Evolutionary conservation across 2,888 invertebrate genomes (phyloP), one percentile per base, ranked within the genome.

Genomic region (Leptinotarsa haldemani): DNA sequence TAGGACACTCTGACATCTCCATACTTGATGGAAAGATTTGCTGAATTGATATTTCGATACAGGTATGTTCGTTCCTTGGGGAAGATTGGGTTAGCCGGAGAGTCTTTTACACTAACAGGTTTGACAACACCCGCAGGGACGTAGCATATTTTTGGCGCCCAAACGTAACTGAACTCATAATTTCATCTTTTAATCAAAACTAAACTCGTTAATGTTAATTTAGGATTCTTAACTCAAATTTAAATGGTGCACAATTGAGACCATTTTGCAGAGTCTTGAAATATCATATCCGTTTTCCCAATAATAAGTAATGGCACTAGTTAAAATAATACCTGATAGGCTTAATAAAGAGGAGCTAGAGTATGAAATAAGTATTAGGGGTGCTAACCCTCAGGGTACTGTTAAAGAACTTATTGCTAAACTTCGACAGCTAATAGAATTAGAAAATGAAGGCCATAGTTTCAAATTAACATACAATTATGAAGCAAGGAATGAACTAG

Each of bases 341-440:
- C 18, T 53, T 18, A 53, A 53, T 18, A 53, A 53, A 53, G 53
- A 53, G 9, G 53, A 53, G 53, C 53, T 53, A 18, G 53, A 53
- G 18, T 18, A 53, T 53, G 18, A 53, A 53, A 53, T 53, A 53
- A 53, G 18, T 18, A 18, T 53, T 16, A 52, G 52, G n/a, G 52
- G 52, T 52, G 52, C 52, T n/a, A 52, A 16, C 15, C 16, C 52
- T 52, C 52, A 53, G 18, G 53, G 53, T 18, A 53, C 53, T 53
- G 53, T 53, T 18, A 53, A 53, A 53, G 18, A 53, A 53, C 53
- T 53, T 53, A 18, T 53, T 53, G n/a, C 53, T n/a, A 53, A 53
- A 53, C 53, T 53, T n/a, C 53, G 64, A 64, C 46, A 64, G 4
- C 47, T 64, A n/a, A 46, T 64, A 40, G n/a, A 25, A 12, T n/a